Evolutionary conservation across 2,888 invertebrate species (phyloP).

Genomic region (Pasiphila rectangulata): DNA sequence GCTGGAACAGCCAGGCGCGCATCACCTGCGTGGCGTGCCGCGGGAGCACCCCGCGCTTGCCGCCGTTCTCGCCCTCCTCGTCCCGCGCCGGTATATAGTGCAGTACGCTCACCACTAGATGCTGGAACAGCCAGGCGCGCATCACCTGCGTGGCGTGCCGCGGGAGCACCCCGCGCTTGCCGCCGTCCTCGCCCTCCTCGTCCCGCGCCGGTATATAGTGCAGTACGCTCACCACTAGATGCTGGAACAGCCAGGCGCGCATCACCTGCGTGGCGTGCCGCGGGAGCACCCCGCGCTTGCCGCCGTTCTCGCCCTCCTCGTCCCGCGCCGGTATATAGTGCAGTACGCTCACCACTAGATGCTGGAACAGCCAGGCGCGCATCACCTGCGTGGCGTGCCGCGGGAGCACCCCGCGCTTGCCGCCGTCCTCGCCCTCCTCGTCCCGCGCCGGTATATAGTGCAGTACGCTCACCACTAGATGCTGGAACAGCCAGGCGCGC

Average conservation of each 20-base stretch:
- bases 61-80: too few relatives aligned
- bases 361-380: background rate
- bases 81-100: too few relatives aligned
- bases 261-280: slow-evolving; percentile 82
- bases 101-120: slow-evolving; percentile 11
- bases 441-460: slow-evolving; percentile 81
- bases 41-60: too few relatives aligned
- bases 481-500: slow-evolving; percentile 3
- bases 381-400: slow-evolving; percentile 81
- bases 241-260: slow-evolving; percentile 41
- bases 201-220: slow-evolving; percentile 80
- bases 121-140: slow-evolving; percentile 42
- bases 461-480: slow-evolving; percentile 4
- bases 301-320: too few relatives aligned
- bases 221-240: slow-evolving; percentile 47
- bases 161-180: slow-evolving; percentile 95
- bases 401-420: slow-evolving; percentile 91
- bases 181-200: slow-evolving; percentile 88
- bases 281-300: slow-evolving; percentile 91
- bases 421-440: slow-evolving; percentile 90
- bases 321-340: too few relatives aligned
- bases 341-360: slow-evolving; percentile 45
- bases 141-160: slow-evolving; percentile 95
- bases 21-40: too few relatives aligned
- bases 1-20: too few relatives aligned